Percentiles rank a stretch among this genome's conserved stretches.
Evolutionary conservation across 2,797 vertebrate genomes (phyloP).

Genomic region (Leptatherina wallacei): DNA sequence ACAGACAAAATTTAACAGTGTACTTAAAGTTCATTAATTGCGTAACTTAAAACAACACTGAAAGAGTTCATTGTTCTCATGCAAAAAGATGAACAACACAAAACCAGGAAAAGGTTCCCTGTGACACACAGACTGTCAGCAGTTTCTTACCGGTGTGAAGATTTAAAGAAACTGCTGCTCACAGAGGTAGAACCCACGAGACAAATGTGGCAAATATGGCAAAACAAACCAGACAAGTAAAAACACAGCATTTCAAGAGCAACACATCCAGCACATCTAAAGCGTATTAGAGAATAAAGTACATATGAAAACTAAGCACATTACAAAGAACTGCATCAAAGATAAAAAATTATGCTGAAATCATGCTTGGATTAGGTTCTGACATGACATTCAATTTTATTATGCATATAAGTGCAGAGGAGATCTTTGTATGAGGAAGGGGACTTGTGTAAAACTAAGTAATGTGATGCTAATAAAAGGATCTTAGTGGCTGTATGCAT

Average conservation of each 20-base stretch:
- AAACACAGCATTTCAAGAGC: conserved; percentile 60
- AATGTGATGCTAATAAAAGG: neutral
- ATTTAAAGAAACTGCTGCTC: conserved; percentile 87
- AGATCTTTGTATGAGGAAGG: neutral
- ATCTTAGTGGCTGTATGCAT: neutral
- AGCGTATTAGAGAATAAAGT: conserved; percentile 28
- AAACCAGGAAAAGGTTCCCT: conserved; percentile 4
- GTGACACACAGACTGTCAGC: conserved; percentile 31
- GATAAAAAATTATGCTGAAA: neutral
- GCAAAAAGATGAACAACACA: neutral
- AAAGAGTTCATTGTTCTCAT: neutral
- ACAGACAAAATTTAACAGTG: neutral
- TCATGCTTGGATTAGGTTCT: conserved; percentile 9
- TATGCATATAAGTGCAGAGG: neutral
- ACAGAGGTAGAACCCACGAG: conserved; percentile 75
- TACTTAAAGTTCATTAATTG: neutral
- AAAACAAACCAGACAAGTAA: conserved; percentile 81
- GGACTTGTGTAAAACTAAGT: neutral
- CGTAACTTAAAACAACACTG: neutral
- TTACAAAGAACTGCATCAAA: neutral
- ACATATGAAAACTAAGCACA: neutral
- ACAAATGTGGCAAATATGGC: conserved; percentile 53
- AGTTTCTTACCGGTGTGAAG: conserved; percentile 79
- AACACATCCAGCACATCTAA: conserved; percentile 29
- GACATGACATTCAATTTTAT: neutral